Evolutionary conservation across 2,113 vertebrate genomes (phyloP), one percentile per base, ranked within the genome.

Genomic region (Chaetops frenatus): DNA sequence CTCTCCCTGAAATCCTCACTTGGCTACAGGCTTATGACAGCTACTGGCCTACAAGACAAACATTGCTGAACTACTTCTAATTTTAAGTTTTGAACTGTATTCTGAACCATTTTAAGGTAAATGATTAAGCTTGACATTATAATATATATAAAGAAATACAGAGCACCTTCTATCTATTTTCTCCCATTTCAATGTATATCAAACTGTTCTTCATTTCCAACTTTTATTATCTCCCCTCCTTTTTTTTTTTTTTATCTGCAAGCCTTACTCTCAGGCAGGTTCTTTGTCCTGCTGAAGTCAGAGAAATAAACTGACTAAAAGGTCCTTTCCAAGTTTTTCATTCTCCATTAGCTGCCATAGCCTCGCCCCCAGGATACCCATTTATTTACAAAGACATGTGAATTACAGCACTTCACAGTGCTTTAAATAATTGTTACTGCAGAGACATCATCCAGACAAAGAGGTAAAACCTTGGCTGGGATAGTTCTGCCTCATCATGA

Each of bases 1-100:
- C 14, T 57, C 28, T 64, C 20, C 17, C 33, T 11, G 17, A 87
- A 80, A 58, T 69, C 25, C n/a, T 77, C 29, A 64, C 15, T 50
- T 0, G 0, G 27, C 13, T 24, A n/a, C 0, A 0, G 35, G 40
- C 10, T 83, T 81, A 74, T 0, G 3, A 11, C 45, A 81, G 50
- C 42, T 53, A 33, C 6, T 27, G n/a, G 20, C 54, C 67, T 45
- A 50, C 8, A 20, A 81, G 35, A 17, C 25, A 85, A 50, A 70
- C 18, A 42, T 6, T 10, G 22, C 51, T 64, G 9, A 58, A 60
- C 10, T 64, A 24, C 16, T 42, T 67, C n/a, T 40, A 36, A 36
- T 76, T 85, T 64, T 13, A 67, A 47, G 11, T 47, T 42, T 33
- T 35, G 8, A 88, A 25, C n/a, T 65, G 35, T 14, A 58, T 61